Base-by-base conservation (phyloP, 2,113 vertebrate genomes). In the Orientallactaga bullata region DNA sequence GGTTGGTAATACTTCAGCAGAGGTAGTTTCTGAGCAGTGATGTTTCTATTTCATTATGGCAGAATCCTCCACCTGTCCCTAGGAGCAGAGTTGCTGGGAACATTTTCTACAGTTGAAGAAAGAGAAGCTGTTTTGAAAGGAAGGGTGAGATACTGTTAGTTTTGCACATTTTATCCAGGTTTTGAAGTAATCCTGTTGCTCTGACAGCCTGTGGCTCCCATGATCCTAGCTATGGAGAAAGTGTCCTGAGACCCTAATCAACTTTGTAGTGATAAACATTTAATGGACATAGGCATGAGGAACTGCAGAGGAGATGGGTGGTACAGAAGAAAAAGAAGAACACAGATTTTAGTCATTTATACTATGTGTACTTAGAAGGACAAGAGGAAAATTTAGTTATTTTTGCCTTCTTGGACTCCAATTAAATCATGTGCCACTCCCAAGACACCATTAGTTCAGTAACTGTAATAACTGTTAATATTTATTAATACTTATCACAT, bases 11-110 rank as follows among this genome's bases (percentile, higher is more conserved):
- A 90, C 26, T 74, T 9, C 7, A 82, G 39, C 82, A 1, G 1
- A 74, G 37, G 28, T 87, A 78, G 10, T 37, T 96, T 90, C 69
- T 95, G 63, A 87, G 12, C 92, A 95, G 55, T 91, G 69, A 93
- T 51, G 0, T 32, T 97, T 88, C 7, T 37, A 61, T 90, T 60
- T 35, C 32, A 88, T 7, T 13, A 78, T 4, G 61, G 30, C 60
- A 84, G 37, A 7, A 28, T 30, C 80, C 2, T 13, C 35, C 35
- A 90, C 15, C 39, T 78, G 2, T 68, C 86, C 65, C 96, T 68
- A 85, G 21, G 30, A 95, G 97, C 94, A 20, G 9, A 88, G 69
- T 95, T 72, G 58, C 42, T 91, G 71, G 10, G 17, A 84, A 85
- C 85, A 66, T 88, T 18, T 78, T 78, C 17, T 61, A 68, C 83